phyloP scores from a whole-genome alignment of 2,797 vertebrate species.

The Gymnoscopelus braueri region DNA sequence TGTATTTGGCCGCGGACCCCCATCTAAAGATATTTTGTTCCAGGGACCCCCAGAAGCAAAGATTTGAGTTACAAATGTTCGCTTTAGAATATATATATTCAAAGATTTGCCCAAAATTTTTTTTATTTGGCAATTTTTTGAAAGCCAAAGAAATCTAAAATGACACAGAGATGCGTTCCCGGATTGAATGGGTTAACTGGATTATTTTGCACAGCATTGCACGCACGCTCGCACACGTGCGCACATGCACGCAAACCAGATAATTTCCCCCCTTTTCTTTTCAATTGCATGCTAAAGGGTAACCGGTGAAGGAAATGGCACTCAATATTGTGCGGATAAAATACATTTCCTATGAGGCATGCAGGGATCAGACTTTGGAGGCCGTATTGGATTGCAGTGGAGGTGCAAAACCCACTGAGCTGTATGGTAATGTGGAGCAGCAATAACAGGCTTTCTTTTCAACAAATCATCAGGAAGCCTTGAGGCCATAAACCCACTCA shows the following conservation, averaged over 20 bases:
- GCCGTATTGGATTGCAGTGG: constrained; percentile 33
- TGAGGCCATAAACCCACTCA: constrained; percentile 42
- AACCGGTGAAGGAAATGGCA: not conserved
- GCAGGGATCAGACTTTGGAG: constrained; percentile 26
- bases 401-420: constrained; percentile 23
- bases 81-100: no score
- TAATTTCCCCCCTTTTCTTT: constrained; percentile 11
- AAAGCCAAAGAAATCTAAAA: no score
- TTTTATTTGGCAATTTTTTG: no score
- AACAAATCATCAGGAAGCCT: constrained; percentile 38
- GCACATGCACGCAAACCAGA: not conserved
- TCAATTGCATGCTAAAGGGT: constrained; percentile 11
- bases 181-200: no score
- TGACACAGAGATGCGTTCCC: no score
- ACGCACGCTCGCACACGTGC: not conserved
- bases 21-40: no score
- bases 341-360: constrained; percentile 43
- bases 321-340: constrained; percentile 39
- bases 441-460: constrained; percentile 42
- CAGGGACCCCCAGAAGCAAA: no score
- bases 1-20: no score
- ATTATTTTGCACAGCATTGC: not conserved
- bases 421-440: constrained; percentile 55
- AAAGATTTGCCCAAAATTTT: no score
- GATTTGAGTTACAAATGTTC: no score